Evolutionary conservation across 2,888 invertebrate species (phyloP).

Genomic region (Amblyjoppa proteus): DNA sequence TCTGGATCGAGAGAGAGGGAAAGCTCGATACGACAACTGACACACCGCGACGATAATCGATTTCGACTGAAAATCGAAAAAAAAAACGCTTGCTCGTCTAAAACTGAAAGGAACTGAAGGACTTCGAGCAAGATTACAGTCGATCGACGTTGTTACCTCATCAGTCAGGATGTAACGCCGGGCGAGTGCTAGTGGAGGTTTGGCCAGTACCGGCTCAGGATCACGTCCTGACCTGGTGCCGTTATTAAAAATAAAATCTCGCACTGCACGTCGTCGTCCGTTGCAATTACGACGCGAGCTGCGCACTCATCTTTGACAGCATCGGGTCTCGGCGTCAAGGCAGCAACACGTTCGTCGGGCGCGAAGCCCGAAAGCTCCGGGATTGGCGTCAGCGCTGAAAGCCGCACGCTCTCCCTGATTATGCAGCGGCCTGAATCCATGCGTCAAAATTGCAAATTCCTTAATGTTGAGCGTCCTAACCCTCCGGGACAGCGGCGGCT

Average conservation of each 20-base stretch:
- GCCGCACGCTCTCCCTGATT: conserved; percentile 51
- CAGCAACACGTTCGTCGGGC: neutral
- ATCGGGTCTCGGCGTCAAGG: neutral
- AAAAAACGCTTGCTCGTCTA: conserved; percentile 9
- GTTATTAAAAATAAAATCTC: neutral
- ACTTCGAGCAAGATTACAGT: neutral
- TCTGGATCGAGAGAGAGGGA: neutral
- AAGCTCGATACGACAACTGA: conserved; percentile 23
- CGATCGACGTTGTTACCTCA: neutral
- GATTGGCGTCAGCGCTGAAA: conserved; percentile 2
- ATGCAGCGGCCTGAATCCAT: conserved; percentile 64
- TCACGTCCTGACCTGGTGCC: no score
- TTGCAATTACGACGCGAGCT: neutral
- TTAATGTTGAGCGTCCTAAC: conserved; percentile 5
- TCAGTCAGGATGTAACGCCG: neutral
- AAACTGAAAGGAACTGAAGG: neutral
- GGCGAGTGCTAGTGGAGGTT: neutral
- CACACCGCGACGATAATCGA: conserved; percentile 44
- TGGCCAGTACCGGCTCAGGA: neutral
- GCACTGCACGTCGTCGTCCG: neutral
- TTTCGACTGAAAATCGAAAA: conserved; percentile 37
- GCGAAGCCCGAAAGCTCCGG: neutral
- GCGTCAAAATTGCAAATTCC: conserved; percentile 71
- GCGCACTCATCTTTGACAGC: neutral
- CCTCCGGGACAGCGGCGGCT: neutral